A percentile compares a stretch with the other conserved stretches of the same genome.
phyloP scores from a whole-genome alignment of 2,113 vertebrate species.

The Pollimyrus isidori region DNA sequence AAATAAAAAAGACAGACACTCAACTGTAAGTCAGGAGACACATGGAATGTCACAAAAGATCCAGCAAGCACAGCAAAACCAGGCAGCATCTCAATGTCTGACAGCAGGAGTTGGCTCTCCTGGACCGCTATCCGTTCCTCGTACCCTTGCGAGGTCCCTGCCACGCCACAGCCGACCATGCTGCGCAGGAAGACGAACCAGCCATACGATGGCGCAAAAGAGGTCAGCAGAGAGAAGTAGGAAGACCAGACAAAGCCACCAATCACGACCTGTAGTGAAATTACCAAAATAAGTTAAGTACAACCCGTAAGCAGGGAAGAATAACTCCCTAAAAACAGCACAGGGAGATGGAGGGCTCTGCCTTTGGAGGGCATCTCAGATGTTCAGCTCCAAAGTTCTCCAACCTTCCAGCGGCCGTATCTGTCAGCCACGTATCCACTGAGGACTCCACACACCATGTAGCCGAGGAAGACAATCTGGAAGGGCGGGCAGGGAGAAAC shows the following conservation, averaged over 20 bases:
- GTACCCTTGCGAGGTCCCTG: constrained; percentile 84
- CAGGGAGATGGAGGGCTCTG: not conserved
- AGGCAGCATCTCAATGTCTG: not conserved
- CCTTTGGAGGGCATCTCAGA: not conserved
- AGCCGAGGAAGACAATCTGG: constrained; percentile 95
- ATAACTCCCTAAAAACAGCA: not conserved
- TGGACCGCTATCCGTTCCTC: not conserved
- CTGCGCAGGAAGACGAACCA: constrained; percentile 90
- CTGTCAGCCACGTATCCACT: constrained; percentile 78
- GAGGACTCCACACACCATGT: constrained; percentile 81
- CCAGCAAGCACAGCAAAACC: not conserved
- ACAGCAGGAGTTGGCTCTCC: not conserved
- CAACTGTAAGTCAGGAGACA: not conserved
- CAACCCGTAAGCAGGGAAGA: not conserved
- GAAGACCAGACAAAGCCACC: constrained; percentile 81
- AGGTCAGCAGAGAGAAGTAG: constrained; percentile 89
- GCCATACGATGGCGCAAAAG: constrained; percentile 77
- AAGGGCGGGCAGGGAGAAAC: not conserved
- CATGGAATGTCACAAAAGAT: not conserved
- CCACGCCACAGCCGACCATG: constrained; percentile 86
- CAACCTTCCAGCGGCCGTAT: constrained; percentile 90
- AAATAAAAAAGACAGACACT: not conserved
- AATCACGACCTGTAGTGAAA: constrained; percentile 65
- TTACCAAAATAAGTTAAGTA: not conserved
- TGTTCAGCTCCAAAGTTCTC: not conserved